phyloP scores from a whole-genome alignment of 2,888 invertebrate genomes.

The Candidula unifasciata region DNA sequence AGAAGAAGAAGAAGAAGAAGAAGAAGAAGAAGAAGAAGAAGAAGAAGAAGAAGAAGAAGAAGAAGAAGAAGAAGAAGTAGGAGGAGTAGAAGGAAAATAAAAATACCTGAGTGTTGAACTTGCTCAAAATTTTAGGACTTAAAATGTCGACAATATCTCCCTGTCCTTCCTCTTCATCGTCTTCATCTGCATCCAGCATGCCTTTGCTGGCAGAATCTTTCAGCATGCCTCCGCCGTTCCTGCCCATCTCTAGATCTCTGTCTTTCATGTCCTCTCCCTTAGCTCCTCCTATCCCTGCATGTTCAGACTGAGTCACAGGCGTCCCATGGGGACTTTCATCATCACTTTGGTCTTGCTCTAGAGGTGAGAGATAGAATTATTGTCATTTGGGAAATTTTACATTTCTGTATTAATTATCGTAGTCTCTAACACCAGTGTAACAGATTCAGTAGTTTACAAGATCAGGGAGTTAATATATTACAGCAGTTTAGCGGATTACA shows the following conservation, averaged over 20 bases:
- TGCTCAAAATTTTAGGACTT: constrained; percentile 38
- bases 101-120: constrained; percentile 42
- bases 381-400: background rate
- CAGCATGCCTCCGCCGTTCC: constrained; percentile 7
- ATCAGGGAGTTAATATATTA: too few relatives aligned
- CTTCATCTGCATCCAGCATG: constrained; percentile 29
- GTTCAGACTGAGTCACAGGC: constrained; percentile 17
- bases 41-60: too few relatives aligned
- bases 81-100: background rate
- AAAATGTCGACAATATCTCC: constrained; percentile 22
- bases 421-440: too few relatives aligned
- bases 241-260: background rate
- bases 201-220: constrained; percentile 35
- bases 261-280: background rate
- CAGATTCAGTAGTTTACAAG: too few relatives aligned
- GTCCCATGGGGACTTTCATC: constrained; percentile 55
- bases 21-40: too few relatives aligned
- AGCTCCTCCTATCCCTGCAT: constrained; percentile 2
- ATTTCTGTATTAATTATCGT: background rate
- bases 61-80: too few relatives aligned
- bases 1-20: too few relatives aligned
- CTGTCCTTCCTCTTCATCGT: constrained; percentile 43
- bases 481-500: too few relatives aligned
- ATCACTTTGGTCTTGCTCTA: constrained; percentile 52
- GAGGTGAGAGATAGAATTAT: background rate